Evolutionary conservation across 2,797 vertebrate species (phyloP), one percentile per base, ranked within the genome.

Genomic region (Merluccius polli): DNA sequence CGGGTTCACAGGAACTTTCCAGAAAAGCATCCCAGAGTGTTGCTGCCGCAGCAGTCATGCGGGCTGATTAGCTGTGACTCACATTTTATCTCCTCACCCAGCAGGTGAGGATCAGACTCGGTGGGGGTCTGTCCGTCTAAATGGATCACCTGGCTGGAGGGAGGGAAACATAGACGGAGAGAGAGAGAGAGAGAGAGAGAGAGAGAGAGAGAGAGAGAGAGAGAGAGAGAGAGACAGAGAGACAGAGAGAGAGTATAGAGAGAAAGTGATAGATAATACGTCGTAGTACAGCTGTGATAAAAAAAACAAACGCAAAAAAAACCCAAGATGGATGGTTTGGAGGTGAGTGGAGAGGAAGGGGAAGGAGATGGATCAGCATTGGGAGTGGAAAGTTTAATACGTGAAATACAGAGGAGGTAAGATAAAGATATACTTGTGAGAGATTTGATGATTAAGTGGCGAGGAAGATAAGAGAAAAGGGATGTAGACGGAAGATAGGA

Each of bases 11-110:
- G 44, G 44, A 48, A 48, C 2, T 15, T 16, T 4, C 44, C 44
- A 48, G 44, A 18, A n/a, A 18, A 4, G 44, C 15, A 16, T 48
- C 44, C 44, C 38, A 41, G 38, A 41, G 38, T 41, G 38, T 12
- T 13, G 38, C 38, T 41, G 13, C 38, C 38, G 38, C 38, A 41
- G 38, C 13, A 73, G 48, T 77, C 78, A 84, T 75, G 74, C 48
- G 41, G 83, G 80, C 84, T 92, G 87, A 92, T 91, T 91, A 88
- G 80, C 89, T 83, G 82, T 85, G 88, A 90, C 88, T 92, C 86
- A 81, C 79, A 80, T 86, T 85, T 86, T 70, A 87, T 91, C 87
- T 88, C 84, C 44, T 81, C 86, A 82, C 87, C 65, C 90, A 82
- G 88, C 90, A 83, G 87, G 91, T 83, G 79, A 82, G 83, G 78